phyloP scores from a whole-genome alignment of 1,140 invertebrate genomes.

The Steinernema khuongi region DNA sequence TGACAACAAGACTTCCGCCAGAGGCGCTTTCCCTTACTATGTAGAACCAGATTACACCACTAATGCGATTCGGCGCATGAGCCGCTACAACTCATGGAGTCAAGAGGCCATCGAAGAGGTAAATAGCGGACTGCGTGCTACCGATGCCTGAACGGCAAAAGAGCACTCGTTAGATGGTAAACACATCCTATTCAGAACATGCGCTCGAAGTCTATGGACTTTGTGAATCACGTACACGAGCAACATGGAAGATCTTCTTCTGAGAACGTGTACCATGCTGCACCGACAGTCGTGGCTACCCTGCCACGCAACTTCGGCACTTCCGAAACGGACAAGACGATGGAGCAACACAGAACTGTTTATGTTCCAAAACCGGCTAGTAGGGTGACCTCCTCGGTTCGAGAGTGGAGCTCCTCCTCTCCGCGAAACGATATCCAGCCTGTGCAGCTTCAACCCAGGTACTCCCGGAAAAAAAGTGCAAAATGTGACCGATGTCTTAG shows the following conservation, averaged over 20 bases:
- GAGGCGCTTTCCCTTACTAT: slow-evolving; percentile 11
- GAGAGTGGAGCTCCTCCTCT: too few relatives aligned
- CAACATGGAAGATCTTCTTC: too few relatives aligned
- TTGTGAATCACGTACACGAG: background rate
- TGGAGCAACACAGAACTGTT: background rate
- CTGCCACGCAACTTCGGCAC: background rate
- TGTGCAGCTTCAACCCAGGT: too few relatives aligned
- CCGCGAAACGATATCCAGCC: too few relatives aligned
- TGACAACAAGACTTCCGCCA: background rate
- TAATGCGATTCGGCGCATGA: slow-evolving; percentile 33
- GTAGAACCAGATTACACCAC: slow-evolving; percentile 18
- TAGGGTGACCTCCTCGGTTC: background rate
- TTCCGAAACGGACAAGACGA: background rate
- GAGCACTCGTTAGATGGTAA: too few relatives aligned
- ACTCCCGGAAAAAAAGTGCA: too few relatives aligned
- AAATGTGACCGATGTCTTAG: too few relatives aligned
- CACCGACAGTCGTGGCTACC: background rate
- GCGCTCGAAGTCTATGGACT: background rate
- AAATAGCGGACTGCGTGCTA: background rate
- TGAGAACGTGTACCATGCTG: background rate
- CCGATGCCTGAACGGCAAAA: too few relatives aligned
- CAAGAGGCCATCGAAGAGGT: slow-evolving; percentile 17
- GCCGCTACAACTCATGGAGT: slow-evolving; percentile 28
- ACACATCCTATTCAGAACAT: background rate
- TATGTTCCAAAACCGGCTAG: background rate